Conservation (phyloP, 2,113 vertebrate species). For the Melanerpes aurifrons region DNA sequence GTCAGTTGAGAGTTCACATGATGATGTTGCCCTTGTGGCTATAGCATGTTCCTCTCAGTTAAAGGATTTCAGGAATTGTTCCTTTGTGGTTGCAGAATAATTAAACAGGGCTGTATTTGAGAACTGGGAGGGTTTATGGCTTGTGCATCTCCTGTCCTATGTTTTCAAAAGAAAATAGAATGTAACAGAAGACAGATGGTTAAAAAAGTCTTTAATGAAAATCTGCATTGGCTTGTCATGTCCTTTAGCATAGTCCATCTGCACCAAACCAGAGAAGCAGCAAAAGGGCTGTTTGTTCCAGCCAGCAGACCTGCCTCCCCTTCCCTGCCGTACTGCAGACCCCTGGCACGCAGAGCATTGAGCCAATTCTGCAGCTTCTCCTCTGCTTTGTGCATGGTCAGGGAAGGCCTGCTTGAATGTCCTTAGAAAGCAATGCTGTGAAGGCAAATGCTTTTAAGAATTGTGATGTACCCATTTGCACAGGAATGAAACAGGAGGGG, state of each 20-base stretch:
- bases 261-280: not conserved
- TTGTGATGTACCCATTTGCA: accelerated
- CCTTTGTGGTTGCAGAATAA: not conserved
- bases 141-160: not conserved
- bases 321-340: accelerated
- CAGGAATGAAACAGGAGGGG: not conserved
- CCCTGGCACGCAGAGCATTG: accelerated
- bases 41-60: not conserved
- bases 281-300: not conserved
- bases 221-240: not conserved
- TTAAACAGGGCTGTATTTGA: not conserved
- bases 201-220: not conserved
- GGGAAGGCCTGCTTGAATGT: accelerated
- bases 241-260: not conserved
- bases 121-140: not conserved
- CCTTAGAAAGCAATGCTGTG: not conserved
- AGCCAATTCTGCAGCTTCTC: not conserved
- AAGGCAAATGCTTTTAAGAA: not conserved
- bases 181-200: not conserved
- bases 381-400: accelerated
- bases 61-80: not conserved
- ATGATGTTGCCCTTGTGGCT: not conserved
- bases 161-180: not conserved
- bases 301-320: not conserved
- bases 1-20: not conserved